A percentile compares a stretch with the other conserved stretches of the same genome.
phyloP scores from a whole-genome alignment of 2,888 invertebrate genomes.

The Antheraea assamensis region DNA sequence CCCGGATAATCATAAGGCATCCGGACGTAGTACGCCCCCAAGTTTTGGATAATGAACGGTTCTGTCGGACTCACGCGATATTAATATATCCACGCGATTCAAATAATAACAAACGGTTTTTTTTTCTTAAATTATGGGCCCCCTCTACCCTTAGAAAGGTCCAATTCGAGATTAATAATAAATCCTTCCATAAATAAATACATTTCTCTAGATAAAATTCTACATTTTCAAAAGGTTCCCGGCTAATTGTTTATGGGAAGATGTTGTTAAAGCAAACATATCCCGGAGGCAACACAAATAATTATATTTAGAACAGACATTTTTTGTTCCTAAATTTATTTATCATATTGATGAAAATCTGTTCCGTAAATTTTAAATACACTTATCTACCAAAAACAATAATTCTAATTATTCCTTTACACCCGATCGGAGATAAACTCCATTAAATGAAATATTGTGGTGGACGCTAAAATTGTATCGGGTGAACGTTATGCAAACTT shows the following conservation, averaged over 20 bases:
- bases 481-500: conserved; percentile 63
- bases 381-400: conserved; percentile 37
- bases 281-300: conserved; percentile 42
- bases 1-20: conserved; percentile 77
- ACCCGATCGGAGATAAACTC: conserved; percentile 29
- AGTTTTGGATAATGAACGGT: conserved; percentile 79
- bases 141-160: conserved; percentile 9
- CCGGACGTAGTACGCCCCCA: conserved; percentile 78
- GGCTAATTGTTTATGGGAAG: conserved; percentile 74
- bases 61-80: conserved; percentile 72
- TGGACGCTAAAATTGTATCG: conserved; percentile 48
- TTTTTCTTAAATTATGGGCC: conserved; percentile 9
- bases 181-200: conserved; percentile 77
- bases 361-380: conserved; percentile 39
- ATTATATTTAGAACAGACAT: conserved; percentile 47
- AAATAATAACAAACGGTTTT: conserved; percentile 68
- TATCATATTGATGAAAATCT: conserved; percentile 40
- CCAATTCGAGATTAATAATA: conserved; percentile 58
- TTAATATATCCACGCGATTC: conserved; percentile 78
- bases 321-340: conserved; percentile 34
- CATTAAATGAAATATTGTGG: conserved; percentile 44
- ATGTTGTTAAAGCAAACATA: conserved; percentile 67
- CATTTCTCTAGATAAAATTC: conserved; percentile 74
- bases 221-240: conserved; percentile 65
- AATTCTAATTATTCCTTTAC: conserved; percentile 35